Conservation (phyloP, 1,140 invertebrate genomes). For the Drosophila burlai region DNA sequence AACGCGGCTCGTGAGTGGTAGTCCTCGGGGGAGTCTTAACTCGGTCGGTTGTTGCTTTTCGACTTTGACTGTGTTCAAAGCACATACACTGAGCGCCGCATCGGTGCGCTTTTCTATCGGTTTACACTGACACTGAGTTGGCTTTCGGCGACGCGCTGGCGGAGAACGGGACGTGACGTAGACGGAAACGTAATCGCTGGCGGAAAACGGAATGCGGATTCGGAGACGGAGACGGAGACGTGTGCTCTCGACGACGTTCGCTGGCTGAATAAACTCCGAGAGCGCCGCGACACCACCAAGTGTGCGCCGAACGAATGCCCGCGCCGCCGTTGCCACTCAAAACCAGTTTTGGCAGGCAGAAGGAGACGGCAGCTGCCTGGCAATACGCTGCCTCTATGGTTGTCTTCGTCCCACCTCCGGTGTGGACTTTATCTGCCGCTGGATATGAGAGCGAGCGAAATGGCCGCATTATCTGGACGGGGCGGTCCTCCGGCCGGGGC, state of each 20-base stretch:
- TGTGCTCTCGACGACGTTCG: conserved; percentile 84
- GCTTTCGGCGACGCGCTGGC: conserved; percentile 3
- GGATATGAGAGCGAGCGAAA: conserved; percentile 57
- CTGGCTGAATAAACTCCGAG: conserved; percentile 78
- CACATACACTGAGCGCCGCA: conserved; percentile 61
- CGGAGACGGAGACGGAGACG: conserved; percentile 44
- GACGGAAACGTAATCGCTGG: conserved; percentile 12
- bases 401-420: conserved; percentile 49
- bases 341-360: conserved; percentile 24
- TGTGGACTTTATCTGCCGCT: conserved; percentile 80
- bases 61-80: conserved; percentile 7
- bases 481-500: conserved; percentile 60
- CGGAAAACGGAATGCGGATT: conserved; percentile 16
- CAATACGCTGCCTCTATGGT: conserved; percentile 17
- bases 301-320: conserved; percentile 65
- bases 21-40: conserved; percentile 38
- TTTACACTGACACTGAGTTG: conserved; percentile 11
- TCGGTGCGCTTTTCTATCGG: conserved; percentile 43
- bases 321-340: conserved; percentile 9
- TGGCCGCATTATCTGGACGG: conserved; percentile 13
- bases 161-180: conserved; percentile 12
- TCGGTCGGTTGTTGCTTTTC: neutral
- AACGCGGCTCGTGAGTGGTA: conserved; percentile 26
- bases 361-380: neutral
- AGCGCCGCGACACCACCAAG: conserved; percentile 68